Percentiles rank a stretch among this genome's conserved stretches.
phyloP scores from a whole-genome alignment of 2,888 invertebrate genomes.

The Tyria jacobaeae region DNA sequence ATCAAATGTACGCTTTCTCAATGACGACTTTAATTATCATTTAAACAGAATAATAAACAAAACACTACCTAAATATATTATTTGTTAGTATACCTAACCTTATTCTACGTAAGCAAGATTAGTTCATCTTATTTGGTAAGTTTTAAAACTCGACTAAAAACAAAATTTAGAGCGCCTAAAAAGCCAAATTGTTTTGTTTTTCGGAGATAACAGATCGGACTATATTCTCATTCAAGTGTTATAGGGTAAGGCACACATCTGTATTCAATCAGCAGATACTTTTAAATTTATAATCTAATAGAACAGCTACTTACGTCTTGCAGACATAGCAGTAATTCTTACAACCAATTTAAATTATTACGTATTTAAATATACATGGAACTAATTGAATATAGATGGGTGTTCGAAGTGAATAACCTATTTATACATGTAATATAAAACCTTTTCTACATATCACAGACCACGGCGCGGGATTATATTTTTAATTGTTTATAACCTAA shows the following conservation, averaged over 20 bases:
- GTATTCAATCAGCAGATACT: not conserved
- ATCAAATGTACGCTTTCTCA: conserved; percentile 26
- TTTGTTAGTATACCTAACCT: conserved; percentile 61
- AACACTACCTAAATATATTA: conserved; percentile 24
- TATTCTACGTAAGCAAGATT: conserved; percentile 57
- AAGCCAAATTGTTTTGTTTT: conserved; percentile 68
- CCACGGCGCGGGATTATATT: conserved; percentile 52
- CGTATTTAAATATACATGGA: not conserved
- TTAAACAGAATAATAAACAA: conserved; percentile 41
- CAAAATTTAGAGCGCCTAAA: conserved; percentile 56
- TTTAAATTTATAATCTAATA: not conserved
- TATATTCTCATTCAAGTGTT: conserved; percentile 28
- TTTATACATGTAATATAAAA: conserved; percentile 38
- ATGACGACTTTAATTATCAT: conserved; percentile 38
- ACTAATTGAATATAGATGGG: conserved; percentile 7
- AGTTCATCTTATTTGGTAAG: conserved; percentile 63
- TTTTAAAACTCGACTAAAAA: conserved; percentile 55
- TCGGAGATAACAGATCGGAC: conserved; percentile 30
- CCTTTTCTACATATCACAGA: conserved; percentile 68
- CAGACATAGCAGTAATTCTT: conserved; percentile 1
- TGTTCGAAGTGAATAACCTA: conserved; percentile 24
- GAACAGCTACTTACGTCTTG: not conserved
- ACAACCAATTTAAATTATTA: not conserved
- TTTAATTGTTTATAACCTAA: conserved; percentile 54
- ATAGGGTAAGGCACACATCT: not conserved